Evolutionary conservation across 2,113 vertebrate species (phyloP).

Genomic region (Emydura subglobosa): DNA sequence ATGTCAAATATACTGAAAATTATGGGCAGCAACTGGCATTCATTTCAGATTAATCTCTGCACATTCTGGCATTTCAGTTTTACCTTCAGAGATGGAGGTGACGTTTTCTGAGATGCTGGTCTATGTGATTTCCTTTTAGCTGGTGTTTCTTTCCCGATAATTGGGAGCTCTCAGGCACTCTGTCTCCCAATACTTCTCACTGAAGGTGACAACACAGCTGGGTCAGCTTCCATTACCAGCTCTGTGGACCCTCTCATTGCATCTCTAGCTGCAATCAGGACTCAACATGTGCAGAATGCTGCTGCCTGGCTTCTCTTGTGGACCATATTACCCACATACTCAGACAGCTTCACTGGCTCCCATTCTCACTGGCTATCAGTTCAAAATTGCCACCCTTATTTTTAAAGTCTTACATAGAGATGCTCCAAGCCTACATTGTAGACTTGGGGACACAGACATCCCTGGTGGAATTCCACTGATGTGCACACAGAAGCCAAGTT

Average conservation of each 20-base stretch:
- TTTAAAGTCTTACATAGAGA: neutral
- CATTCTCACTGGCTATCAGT: neutral
- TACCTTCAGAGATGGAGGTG: conserved; percentile 15
- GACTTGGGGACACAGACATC: neutral
- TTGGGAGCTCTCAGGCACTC: neutral
- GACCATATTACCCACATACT: neutral
- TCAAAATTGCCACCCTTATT: neutral
- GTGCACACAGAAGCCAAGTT: conserved; percentile 33
- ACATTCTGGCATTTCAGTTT: conserved; percentile 60
- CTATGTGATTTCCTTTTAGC: neutral
- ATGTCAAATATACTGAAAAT: conserved; percentile 71
- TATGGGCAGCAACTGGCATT: conserved; percentile 66
- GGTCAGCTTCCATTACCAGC: neutral
- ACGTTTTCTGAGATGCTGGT: conserved; percentile 5
- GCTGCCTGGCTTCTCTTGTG: neutral
- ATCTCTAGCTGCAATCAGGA: neutral
- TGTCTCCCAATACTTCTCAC: neutral
- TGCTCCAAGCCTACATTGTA: neutral
- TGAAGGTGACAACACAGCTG: neutral
- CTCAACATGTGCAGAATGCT: neutral
- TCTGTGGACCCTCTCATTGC: neutral
- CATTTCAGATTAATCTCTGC: conserved; percentile 75
- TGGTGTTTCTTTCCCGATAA: neutral
- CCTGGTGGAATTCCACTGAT: neutral
- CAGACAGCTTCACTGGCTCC: neutral